phyloP scores from a whole-genome alignment of 2,113 vertebrate genomes.

The Prionailurus viverrinus region DNA sequence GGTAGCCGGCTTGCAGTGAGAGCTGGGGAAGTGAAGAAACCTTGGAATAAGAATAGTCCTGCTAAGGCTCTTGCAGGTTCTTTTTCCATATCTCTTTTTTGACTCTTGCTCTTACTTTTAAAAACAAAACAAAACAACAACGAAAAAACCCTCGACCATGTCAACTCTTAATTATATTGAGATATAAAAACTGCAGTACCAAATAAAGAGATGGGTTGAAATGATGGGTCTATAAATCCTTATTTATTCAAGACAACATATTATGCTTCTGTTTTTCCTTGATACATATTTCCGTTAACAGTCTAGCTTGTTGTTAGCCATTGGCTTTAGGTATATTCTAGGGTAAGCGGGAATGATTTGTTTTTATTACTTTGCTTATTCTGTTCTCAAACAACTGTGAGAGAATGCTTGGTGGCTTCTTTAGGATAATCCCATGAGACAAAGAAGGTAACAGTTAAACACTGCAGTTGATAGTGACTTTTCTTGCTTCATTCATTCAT shows the following conservation, averaged over 20 bases:
- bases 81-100: not conserved
- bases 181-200: not conserved
- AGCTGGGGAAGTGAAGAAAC: not conserved
- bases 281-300: not conserved
- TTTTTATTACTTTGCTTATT: not conserved
- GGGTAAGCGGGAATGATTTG: not conserved
- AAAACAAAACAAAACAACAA: not conserved
- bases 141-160: accelerated
- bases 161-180: not conserved
- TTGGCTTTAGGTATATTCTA: not conserved
- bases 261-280: not conserved
- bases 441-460: not conserved
- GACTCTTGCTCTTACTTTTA: not conserved
- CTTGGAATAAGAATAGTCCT: not conserved
- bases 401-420: not conserved
- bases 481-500: not conserved
- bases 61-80: not conserved
- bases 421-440: not conserved
- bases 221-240: not conserved
- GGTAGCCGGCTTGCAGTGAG: accelerated
- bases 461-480: too few relatives aligned
- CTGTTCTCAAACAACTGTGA: not conserved
- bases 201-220: not conserved
- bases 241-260: not conserved
- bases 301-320: not conserved